phyloP scores from a whole-genome alignment of 2,888 invertebrate species.

The Drosophila paranaensis region DNA sequence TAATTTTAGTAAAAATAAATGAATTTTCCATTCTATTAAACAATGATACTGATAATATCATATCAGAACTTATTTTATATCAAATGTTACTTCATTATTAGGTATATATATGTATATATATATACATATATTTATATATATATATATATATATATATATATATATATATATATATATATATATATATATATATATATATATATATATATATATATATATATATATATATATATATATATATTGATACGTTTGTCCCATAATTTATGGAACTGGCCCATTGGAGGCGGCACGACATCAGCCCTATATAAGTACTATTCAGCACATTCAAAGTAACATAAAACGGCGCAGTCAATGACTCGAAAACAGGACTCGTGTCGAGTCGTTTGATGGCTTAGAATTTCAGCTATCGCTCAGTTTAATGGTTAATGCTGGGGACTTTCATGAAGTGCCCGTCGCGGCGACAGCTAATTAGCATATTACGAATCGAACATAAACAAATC shows the following conservation, averaged over 20 bases:
- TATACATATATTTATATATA: no score
- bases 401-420: conserved; percentile 60
- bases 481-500: conserved; percentile 60
- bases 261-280: conserved; percentile 43
- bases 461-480: conserved; percentile 63
- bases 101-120: no score
- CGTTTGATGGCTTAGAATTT: conserved; percentile 66
- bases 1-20: background rate
- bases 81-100: background rate
- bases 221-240: no score
- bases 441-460: conserved; percentile 35
- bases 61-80: background rate
- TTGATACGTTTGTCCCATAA: conserved; percentile 15
- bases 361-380: conserved; percentile 73
- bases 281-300: conserved; percentile 29
- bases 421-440: conserved; percentile 35
- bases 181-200: no score
- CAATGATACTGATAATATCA: no score
- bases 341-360: conserved; percentile 63
- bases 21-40: background rate
- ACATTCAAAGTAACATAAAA: conserved; percentile 38
- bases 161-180: no score
- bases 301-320: conserved; percentile 13
- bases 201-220: no score
- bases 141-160: no score